phyloP scores from a whole-genome alignment of 1,140 invertebrate species.

The Anagrus nilaparvatae region DNA sequence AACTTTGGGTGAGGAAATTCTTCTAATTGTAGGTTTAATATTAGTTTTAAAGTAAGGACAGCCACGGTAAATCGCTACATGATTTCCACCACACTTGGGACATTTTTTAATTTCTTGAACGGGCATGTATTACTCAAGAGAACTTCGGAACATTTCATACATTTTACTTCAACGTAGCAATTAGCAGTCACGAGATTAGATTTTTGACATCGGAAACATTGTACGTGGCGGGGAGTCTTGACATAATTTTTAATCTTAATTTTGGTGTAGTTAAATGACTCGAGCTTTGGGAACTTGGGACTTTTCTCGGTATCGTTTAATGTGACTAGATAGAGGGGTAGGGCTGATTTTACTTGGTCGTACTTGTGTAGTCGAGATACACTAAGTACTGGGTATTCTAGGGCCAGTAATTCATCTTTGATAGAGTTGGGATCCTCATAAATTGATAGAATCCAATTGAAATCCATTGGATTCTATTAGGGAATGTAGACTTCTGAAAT shows the following conservation, averaged over 20 bases:
- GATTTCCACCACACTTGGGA: not conserved
- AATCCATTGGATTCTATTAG: no score
- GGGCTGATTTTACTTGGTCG: no score
- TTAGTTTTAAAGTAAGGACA: not conserved
- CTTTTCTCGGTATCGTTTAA: not conserved
- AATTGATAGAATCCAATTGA: no score
- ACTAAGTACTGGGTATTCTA: no score
- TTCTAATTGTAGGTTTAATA: not conserved
- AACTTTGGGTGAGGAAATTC: not conserved
- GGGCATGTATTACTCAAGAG: not conserved
- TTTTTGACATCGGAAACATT: constrained; percentile 2
- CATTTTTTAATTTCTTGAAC: not conserved
- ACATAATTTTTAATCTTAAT: not conserved
- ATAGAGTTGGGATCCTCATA: no score
- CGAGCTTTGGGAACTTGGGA: not conserved
- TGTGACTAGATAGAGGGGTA: not conserved
- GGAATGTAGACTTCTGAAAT: no score
- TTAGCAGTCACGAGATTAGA: not conserved
- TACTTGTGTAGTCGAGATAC: no score
- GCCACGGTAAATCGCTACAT: not conserved
- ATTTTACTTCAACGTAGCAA: not conserved
- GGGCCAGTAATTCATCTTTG: no score
- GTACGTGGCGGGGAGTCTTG: not conserved
- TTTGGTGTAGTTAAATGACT: not conserved
- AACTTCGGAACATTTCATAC: not conserved